Evolutionary conservation across 2,113 vertebrate genomes (phyloP), one percentile per base, ranked within the genome.

Genomic region (Thamnaconus septentrionalis): DNA sequence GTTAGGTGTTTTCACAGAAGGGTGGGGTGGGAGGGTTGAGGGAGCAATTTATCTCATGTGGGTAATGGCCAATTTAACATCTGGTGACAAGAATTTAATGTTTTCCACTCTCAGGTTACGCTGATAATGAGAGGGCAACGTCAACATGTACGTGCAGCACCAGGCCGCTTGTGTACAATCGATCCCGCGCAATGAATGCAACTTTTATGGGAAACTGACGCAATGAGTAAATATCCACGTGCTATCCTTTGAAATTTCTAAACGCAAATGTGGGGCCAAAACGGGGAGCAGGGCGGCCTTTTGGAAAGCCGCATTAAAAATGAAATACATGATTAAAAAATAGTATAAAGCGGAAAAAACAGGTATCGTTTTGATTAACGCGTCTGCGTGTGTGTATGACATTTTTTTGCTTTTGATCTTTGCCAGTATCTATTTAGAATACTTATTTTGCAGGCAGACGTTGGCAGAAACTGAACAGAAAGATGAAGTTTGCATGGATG

Each of bases 201-300:
- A 73, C 72, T 85, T 87, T 87, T 86, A 87, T 70, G 66, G 72
- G 71, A 86, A 84, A 78, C 61, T 86, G 87, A 87, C 81, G 84
- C 69, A 73, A 72, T 72, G 79, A 90, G 87, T 84, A 86, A 84
- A 84, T 77, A 86, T 83, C 71, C 69, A 79, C 69, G 75, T 63
- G 68, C 66, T 74, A 70, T 78, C 65, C 72, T 10, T 71, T 73
- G 74, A 75, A 68, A 70, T 57, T 56, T 73, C 76, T 83, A 80
- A 80, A 87, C 85, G 78, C 79, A 56, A 50, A 0, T 61, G 66
- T 0, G 62, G 65, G 66, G 66, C 55, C 71, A 75, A 31, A 60
- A 7, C 51, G 68, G 55, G 18, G 46, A 57, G n/a, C n/a, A n/a
- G n/a, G n/a, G 18, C 2, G 18, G 18, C 18, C 18, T 31, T 31